A percentile compares a stretch with the other conserved stretches of the same genome.
phyloP scores from a whole-genome alignment of 1,140 invertebrate genomes.

The Lucilia cuprina region DNA sequence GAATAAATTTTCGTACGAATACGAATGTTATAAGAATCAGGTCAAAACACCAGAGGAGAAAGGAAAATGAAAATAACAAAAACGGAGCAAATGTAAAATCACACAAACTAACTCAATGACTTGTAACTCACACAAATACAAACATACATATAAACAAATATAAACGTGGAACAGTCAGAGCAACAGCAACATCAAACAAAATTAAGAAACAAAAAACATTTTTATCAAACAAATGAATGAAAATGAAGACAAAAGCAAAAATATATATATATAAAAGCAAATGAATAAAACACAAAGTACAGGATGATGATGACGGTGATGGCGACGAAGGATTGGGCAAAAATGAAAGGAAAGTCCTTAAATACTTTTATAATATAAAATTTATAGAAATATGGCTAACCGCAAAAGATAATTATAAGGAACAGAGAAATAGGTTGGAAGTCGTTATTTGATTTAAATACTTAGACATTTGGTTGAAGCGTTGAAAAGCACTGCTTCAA shows the following conservation, averaged over 20 bases:
- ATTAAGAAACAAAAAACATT: not conserved
- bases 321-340: not conserved
- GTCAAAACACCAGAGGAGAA: constrained; percentile 27
- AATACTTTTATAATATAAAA: not conserved
- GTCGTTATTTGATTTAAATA: too few relatives aligned
- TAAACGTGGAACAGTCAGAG: not conserved
- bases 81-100: constrained; percentile 15
- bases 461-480: too few relatives aligned
- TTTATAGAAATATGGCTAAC: too few relatives aligned
- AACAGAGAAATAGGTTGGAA: too few relatives aligned
- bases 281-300: not conserved
- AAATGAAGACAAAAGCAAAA: not conserved
- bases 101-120: not conserved
- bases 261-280: not conserved
- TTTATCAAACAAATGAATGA: constrained; percentile 21
- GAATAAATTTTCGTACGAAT: not conserved
- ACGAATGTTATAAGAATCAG: constrained; percentile 2
- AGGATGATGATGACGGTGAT: not conserved
- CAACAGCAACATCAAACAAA: not conserved
- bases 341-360: not conserved
- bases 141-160: not conserved
- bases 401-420: too few relatives aligned
- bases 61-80: constrained; percentile 17
- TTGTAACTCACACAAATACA: too few relatives aligned
- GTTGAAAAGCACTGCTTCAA: too few relatives aligned